These are phyloP conservation scores for Drosophila tanythrix DNA, from an alignment of 2,888 invertebrate genomes.

Conservation along the genomic window DNA sequence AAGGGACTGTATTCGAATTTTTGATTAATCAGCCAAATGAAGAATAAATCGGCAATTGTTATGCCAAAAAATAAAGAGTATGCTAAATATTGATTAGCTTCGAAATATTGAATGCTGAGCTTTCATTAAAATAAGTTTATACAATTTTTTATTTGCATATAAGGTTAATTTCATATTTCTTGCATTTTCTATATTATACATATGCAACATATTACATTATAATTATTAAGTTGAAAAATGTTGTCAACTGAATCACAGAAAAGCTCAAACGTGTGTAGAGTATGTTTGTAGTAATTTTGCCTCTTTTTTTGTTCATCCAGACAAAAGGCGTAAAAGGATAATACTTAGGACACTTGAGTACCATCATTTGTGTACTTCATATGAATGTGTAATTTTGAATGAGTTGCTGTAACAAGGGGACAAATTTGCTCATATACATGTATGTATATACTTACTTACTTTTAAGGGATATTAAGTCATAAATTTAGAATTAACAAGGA, in stretches of 20 bases:
- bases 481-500: neutral
- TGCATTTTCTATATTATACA: neutral
- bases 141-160: neutral
- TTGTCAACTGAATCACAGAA: neutral
- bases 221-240: neutral
- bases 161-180: neutral
- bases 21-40: neutral
- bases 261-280: constrained; percentile 5
- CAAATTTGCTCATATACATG: neutral
- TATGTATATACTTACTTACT: neutral
- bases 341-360: constrained; percentile 74
- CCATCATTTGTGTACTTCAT: constrained; percentile 54
- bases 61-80: constrained; percentile 1
- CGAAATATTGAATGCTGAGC: neutral
- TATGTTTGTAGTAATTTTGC: constrained; percentile 1
- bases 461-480: neutral
- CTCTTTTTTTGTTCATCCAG: constrained; percentile 7
- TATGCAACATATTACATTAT: neutral
- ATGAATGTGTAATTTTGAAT: constrained; percentile 44
- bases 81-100: neutral
- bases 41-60: neutral
- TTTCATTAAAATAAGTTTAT: neutral
- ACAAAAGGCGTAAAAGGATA: constrained; percentile 71
- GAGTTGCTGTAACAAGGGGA: constrained; percentile 18
- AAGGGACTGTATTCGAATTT: neutral